Percentiles rank a stretch among this genome's conserved stretches.
phyloP scores from a whole-genome alignment of 2,797 vertebrate genomes.

The Sebastes taczanowskii region DNA sequence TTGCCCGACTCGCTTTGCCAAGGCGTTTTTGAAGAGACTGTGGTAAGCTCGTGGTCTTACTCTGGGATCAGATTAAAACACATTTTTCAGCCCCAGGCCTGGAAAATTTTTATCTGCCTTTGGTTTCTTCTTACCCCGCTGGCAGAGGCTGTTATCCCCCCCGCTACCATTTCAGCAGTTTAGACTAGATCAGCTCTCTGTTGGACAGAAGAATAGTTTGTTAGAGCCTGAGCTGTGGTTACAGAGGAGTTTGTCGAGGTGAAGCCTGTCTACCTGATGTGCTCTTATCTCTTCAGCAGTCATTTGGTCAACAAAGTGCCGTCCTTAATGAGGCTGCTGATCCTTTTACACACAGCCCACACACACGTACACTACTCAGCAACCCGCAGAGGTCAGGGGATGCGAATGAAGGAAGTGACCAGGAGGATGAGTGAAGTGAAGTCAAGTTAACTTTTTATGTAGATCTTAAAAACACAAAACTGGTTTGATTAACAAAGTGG shows the following conservation, averaged over 20 bases:
- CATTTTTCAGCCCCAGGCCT: background rate
- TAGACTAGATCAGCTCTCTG: background rate
- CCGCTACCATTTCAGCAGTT: background rate
- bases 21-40: too few relatives aligned
- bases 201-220: background rate
- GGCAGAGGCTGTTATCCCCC: background rate
- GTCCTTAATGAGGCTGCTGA: slow-evolving; percentile 35
- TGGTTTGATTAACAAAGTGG: background rate
- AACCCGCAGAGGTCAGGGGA: background rate
- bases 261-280: slow-evolving; percentile 18
- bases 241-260: background rate
- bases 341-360: slow-evolving; percentile 19
- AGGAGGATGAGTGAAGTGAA: background rate
- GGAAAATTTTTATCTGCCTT: background rate
- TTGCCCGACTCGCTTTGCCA: too few relatives aligned
- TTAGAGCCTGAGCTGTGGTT: slow-evolving; percentile 1
- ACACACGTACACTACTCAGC: background rate
- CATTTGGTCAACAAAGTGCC: slow-evolving; percentile 36
- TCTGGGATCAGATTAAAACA: background rate
- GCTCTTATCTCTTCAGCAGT: slow-evolving; percentile 34
- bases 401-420: background rate
- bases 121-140: background rate
- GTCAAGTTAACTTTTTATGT: background rate
- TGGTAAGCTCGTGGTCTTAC: background rate
- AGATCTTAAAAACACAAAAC: background rate